Conservation (phyloP, 2,797 vertebrate genomes). For the Galagoides demidoff region DNA sequence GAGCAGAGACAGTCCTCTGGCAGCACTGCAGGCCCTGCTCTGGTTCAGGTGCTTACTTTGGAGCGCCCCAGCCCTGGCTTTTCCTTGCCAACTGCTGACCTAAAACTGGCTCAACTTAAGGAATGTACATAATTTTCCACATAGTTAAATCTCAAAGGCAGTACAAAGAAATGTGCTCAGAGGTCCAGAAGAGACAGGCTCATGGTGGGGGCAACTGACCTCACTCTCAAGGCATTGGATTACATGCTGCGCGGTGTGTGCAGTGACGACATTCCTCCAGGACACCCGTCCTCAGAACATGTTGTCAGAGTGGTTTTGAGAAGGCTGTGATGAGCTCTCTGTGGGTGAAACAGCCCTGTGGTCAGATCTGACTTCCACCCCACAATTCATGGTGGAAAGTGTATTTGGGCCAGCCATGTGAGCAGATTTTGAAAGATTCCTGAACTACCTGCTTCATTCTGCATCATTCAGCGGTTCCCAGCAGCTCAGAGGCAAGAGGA, state of each 20-base stretch:
- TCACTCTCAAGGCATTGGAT: not conserved
- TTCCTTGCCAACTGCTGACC: conserved; percentile 34
- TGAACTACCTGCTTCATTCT: not conserved
- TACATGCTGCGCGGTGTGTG: not conserved
- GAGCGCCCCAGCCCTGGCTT: not conserved
- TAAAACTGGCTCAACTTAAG: conserved; percentile 41
- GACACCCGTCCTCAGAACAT: not conserved
- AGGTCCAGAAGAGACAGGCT: not conserved
- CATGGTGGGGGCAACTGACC: not conserved
- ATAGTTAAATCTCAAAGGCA: not conserved
- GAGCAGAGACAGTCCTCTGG: not conserved
- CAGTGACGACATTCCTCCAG: not conserved
- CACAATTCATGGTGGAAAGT: conserved; percentile 3
- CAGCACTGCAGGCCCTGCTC: rapidly evolving
- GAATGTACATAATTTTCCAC: conserved; percentile 45
- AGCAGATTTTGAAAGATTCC: conserved; percentile 16
- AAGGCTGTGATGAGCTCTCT: not conserved
- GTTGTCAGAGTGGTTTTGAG: not conserved
- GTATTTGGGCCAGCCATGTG: not conserved
- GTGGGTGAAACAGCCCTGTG: not conserved
- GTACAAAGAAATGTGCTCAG: not conserved
- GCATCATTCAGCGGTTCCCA: not conserved
- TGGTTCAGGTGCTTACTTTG: not conserved
- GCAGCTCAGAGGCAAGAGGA: not conserved
- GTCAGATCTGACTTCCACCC: conserved; percentile 36